A percentile compares a stretch with the other conserved stretches of the same genome.
phyloP scores from a whole-genome alignment of 2,888 invertebrate species.

The Amphipyra tragopoginis region DNA sequence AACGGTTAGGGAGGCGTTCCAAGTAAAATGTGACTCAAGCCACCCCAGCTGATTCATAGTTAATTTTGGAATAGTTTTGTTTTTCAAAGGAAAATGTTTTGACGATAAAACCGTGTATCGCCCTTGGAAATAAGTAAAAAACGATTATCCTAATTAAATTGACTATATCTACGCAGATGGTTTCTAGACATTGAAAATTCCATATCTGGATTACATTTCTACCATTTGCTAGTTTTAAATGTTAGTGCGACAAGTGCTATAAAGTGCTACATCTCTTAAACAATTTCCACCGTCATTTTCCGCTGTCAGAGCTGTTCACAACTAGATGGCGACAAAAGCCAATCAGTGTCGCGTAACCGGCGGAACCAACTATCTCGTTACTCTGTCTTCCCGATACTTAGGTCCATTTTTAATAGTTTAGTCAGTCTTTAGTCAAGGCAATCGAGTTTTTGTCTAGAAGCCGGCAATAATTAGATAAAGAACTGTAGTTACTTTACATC shows the following conservation, averaged over 20 bases:
- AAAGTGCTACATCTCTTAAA: neutral
- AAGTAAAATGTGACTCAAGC: conserved; percentile 25
- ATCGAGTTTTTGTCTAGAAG: neutral
- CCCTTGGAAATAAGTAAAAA: too few species aligned
- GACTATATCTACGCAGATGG: too few species aligned
- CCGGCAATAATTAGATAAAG: neutral
- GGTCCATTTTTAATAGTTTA: neutral
- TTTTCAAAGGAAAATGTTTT: conserved; percentile 9
- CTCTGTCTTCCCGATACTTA: conserved; percentile 6
- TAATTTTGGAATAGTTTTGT: conserved; percentile 10
- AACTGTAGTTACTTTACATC: too few species aligned
- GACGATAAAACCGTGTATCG: neutral
- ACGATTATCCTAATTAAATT: too few species aligned
- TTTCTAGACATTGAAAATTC: neutral
- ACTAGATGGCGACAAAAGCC: conserved; percentile 6
- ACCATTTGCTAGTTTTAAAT: too few species aligned
- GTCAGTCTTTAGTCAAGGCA: neutral
- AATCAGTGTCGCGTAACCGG: conserved; percentile 14
- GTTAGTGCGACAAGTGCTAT: too few species aligned
- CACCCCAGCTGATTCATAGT: conserved; percentile 33
- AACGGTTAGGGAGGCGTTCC: conserved; percentile 6
- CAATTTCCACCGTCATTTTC: neutral
- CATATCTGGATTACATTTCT: neutral
- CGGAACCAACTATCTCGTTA: neutral
- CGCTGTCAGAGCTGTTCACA: neutral